phyloP scores from a whole-genome alignment of 1,140 invertebrate species.

The Drosophila saltans region DNA sequence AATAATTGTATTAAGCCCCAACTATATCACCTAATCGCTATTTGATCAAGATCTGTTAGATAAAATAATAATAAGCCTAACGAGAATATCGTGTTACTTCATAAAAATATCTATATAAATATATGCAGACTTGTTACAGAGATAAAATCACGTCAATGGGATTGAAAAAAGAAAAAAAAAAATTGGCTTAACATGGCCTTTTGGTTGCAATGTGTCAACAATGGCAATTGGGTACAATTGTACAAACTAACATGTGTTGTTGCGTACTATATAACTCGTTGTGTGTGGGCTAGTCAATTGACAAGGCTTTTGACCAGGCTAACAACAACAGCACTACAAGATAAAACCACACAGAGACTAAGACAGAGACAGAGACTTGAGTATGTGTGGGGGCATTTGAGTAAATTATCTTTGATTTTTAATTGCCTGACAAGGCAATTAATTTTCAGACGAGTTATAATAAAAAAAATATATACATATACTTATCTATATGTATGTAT shows the following conservation, averaged over 20 bases:
- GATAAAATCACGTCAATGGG: conserved; percentile 59
- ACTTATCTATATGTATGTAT: neutral
- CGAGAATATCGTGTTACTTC: conserved; percentile 1
- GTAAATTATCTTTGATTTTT: conserved; percentile 74
- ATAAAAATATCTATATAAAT: neutral
- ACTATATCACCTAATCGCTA: neutral
- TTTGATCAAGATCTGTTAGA: neutral
- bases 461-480: neutral
- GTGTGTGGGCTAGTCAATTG: conserved; percentile 70
- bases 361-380: neutral
- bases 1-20: too few species aligned
- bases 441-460: conserved; percentile 52
- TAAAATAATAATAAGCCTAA: conserved; percentile 1
- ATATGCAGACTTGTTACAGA: neutral
- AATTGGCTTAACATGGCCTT: conserved; percentile 67
- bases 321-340: conserved; percentile 22
- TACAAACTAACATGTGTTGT: conserved; percentile 27
- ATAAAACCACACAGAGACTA: conserved; percentile 1
- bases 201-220: conserved; percentile 72
- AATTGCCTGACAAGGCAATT: conserved; percentile 78
- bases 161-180: conserved; percentile 16
- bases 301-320: conserved; percentile 51
- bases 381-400: conserved; percentile 20
- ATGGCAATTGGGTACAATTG: conserved; percentile 72
- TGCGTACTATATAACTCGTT: neutral